These are phyloP conservation scores for Bagarius yarrelli DNA, from an alignment of 2,113 vertebrate species.

Conservation along the genomic window DNA sequence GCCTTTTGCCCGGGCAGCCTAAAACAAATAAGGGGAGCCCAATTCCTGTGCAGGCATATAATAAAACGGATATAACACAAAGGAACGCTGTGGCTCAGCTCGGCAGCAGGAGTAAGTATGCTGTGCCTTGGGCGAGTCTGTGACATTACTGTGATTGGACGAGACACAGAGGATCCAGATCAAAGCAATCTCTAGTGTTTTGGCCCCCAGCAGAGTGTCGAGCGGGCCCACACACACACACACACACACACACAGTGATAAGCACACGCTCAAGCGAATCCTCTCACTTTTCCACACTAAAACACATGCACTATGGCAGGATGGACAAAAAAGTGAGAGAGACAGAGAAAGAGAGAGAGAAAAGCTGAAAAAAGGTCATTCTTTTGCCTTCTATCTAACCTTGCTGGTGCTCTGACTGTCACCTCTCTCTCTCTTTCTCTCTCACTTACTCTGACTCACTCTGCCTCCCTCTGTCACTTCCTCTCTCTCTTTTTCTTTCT, in stretches of 20 bases:
- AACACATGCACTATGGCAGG: slow-evolving; percentile 27
- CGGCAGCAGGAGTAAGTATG: slow-evolving; percentile 73
- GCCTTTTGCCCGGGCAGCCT: slow-evolving; percentile 28
- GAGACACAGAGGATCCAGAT: slow-evolving; percentile 78
- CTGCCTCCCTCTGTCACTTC: background rate
- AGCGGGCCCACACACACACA: slow-evolving; percentile 68
- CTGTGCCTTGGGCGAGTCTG: slow-evolving; percentile 69
- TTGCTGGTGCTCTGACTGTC: slow-evolving; percentile 51
- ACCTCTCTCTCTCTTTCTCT: background rate
- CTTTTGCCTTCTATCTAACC: slow-evolving; percentile 60
- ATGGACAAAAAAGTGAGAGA: slow-evolving; percentile 37
- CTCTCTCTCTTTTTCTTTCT: background rate
- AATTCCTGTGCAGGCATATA: slow-evolving; percentile 66
- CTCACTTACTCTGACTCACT: background rate
- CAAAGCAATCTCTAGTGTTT: slow-evolving; percentile 82
- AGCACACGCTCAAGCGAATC: slow-evolving; percentile 48
- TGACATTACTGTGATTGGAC: slow-evolving; percentile 81
- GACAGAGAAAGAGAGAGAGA: slow-evolving; percentile 12
- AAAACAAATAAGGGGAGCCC: slow-evolving; percentile 58
- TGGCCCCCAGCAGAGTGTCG: slow-evolving; percentile 75
- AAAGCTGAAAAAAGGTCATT: slow-evolving; percentile 53
- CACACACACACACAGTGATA: slow-evolving; percentile 50
- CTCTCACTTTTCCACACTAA: slow-evolving; percentile 58
- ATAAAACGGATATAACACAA: slow-evolving; percentile 69
- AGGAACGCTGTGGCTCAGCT: slow-evolving; percentile 67